phyloP scores from a whole-genome alignment of 2,888 invertebrate genomes.

The Parasteatoda lunata region DNA sequence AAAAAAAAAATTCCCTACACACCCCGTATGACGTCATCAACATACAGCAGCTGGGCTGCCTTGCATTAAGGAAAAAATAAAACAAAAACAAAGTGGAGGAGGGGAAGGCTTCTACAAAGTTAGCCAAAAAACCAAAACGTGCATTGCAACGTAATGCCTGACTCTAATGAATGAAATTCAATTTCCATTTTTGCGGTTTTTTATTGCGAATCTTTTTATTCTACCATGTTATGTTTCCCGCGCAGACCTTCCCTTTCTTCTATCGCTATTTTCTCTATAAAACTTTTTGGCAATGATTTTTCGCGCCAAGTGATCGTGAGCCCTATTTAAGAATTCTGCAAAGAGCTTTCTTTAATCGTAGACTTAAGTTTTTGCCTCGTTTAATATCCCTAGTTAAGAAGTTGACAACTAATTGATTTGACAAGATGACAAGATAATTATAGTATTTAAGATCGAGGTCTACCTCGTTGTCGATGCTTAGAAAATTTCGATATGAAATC shows the following conservation, averaged over 20 bases:
- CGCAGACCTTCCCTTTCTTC: conserved; percentile 21
- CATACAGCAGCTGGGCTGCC: conserved; percentile 44
- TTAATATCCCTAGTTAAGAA: conserved; percentile 60
- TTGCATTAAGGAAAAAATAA: conserved; percentile 4
- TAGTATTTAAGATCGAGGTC: conserved; percentile 52
- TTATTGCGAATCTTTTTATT: conserved; percentile 22
- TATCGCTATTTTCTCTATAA: conserved; percentile 29
- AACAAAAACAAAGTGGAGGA: conserved; percentile 21
- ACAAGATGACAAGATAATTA: conserved; percentile 65
- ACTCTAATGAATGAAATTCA: conserved; percentile 68
- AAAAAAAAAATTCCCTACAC: conserved; percentile 46
- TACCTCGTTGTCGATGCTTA: conserved; percentile 14
- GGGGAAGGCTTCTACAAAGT: conserved; percentile 16
- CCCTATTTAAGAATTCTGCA: conserved; percentile 56
- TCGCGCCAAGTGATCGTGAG: conserved; percentile 13
- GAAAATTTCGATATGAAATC: conserved; percentile 42
- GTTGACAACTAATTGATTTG: conserved; percentile 66
- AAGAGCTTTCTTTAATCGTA: conserved; percentile 44
- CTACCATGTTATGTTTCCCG: neutral
- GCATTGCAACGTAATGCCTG: conserved; percentile 55
- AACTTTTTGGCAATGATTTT: neutral
- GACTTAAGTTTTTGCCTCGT: conserved; percentile 49
- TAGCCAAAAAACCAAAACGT: conserved; percentile 38
- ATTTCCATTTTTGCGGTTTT: conserved; percentile 55
- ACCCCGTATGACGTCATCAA: conserved; percentile 48